These are phyloP conservation scores for Quadriops clusia DNA, from an alignment of 2,888 invertebrate species.

Conservation along the genomic window DNA sequence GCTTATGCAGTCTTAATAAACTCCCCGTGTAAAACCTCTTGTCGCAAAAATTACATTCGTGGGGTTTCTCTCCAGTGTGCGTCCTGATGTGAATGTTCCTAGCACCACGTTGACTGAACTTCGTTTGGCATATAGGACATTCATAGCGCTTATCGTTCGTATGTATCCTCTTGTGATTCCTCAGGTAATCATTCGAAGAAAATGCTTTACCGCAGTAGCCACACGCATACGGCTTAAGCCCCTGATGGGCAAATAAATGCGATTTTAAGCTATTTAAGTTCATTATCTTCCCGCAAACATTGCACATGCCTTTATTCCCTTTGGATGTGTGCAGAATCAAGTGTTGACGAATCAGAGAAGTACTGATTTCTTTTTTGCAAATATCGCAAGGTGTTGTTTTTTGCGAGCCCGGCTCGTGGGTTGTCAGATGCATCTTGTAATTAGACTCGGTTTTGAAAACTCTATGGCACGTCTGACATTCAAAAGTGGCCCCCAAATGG, in stretches of 20 bases:
- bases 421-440: slow-evolving; percentile 14
- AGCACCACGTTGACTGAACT: background rate
- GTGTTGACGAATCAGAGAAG: no score
- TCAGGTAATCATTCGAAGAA: no score
- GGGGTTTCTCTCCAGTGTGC: slow-evolving; percentile 38
- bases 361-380: slow-evolving; percentile 26
- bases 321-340: no score
- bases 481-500: slow-evolving; percentile 11
- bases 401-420: slow-evolving; percentile 9
- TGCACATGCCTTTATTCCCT: slow-evolving; percentile 8
- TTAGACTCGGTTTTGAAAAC: slow-evolving; percentile 14
- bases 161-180: no score
- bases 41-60: slow-evolving; percentile 39
- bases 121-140: slow-evolving; percentile 2
- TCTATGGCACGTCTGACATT: slow-evolving; percentile 23
- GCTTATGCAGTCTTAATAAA: no score
- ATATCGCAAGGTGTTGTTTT: slow-evolving; percentile 18
- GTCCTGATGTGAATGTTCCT: background rate
- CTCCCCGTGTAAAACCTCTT: slow-evolving; percentile 26
- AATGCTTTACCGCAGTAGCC: slow-evolving; percentile 12
- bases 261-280: no score
- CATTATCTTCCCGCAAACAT: slow-evolving; percentile 15
- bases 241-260: no score
- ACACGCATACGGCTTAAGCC: slow-evolving; percentile 13
- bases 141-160: no score